Percentiles rank a stretch among this genome's conserved stretches.
These are phyloP conservation scores for Cybosia mesomella DNA, from an alignment of 2,888 invertebrate species.

Conservation along the genomic window DNA sequence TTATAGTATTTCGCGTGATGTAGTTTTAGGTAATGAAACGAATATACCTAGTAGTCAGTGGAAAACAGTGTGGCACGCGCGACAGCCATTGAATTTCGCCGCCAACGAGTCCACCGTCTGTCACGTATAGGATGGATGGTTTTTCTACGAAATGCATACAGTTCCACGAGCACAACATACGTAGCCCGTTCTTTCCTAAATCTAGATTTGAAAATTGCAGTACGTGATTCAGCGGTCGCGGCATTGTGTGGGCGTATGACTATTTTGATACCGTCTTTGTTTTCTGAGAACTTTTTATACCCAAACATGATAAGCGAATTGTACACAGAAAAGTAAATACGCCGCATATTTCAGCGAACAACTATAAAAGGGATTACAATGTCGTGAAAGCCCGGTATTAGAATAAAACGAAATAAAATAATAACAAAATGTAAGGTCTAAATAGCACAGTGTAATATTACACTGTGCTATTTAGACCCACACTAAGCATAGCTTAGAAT, in stretches of 20 bases:
- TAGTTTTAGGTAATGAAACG: not conserved
- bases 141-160: conserved; percentile 75
- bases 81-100: conserved; percentile 69
- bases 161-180: conserved; percentile 68
- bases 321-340: conserved; percentile 47
- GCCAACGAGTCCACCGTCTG: conserved; percentile 61
- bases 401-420: no score
- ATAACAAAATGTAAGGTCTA: no score
- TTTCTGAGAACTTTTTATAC: conserved; percentile 58
- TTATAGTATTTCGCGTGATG: conserved; percentile 29
- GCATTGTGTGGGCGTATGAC: conserved; percentile 63
- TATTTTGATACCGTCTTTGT: conserved; percentile 55
- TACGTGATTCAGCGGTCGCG: conserved; percentile 69
- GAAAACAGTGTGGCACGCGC: conserved; percentile 64
- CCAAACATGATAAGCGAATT: conserved; percentile 57
- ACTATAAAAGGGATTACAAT: conserved; percentile 32
- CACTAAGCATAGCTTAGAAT: no score
- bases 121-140: conserved; percentile 71
- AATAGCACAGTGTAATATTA: not conserved
- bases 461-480: no score
- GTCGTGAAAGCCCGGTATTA: conserved; percentile 49
- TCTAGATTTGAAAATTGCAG: conserved; percentile 77
- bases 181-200: conserved; percentile 68
- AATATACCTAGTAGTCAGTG: conserved; percentile 56
- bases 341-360: conserved; percentile 36